Conservation (phyloP, 2,113 vertebrate species). For the Macquaria ambigua region DNA sequence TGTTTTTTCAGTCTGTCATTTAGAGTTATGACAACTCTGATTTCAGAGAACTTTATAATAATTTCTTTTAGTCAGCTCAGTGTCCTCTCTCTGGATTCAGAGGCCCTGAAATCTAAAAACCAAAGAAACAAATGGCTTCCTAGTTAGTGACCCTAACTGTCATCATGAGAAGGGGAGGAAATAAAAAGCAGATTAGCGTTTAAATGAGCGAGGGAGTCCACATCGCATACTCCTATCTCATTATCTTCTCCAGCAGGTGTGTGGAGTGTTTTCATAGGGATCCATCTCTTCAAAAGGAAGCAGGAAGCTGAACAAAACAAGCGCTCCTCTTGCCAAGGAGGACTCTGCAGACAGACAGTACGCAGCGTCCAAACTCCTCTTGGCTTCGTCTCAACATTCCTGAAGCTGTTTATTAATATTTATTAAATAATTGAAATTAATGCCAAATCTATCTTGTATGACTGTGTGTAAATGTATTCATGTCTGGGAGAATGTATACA, state of each 20-base stretch:
- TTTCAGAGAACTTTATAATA: background rate
- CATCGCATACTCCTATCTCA: background rate
- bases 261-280: conserved; percentile 24
- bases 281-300: conserved; percentile 27
- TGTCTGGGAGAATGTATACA: background rate
- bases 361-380: background rate
- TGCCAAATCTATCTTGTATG: background rate
- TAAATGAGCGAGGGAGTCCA: conserved; percentile 28
- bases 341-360: background rate
- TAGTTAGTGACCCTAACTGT: background rate
- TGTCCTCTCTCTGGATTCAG: background rate
- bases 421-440: background rate
- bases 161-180: background rate
- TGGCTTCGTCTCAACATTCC: conserved; percentile 21
- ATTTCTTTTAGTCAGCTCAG: background rate
- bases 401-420: background rate
- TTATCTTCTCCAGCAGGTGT: conserved; percentile 44
- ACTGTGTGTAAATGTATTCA: background rate
- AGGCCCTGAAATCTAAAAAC: background rate
- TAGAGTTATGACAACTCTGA: background rate
- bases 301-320: conserved; percentile 41
- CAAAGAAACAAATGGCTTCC: background rate
- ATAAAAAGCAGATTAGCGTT: conserved; percentile 40
- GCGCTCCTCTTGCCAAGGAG: conserved; percentile 24
- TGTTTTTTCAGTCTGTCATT: background rate